These are phyloP conservation scores for Calosoma granatense DNA, from an alignment of 1,140 invertebrate species.

Conservation along the genomic window DNA sequence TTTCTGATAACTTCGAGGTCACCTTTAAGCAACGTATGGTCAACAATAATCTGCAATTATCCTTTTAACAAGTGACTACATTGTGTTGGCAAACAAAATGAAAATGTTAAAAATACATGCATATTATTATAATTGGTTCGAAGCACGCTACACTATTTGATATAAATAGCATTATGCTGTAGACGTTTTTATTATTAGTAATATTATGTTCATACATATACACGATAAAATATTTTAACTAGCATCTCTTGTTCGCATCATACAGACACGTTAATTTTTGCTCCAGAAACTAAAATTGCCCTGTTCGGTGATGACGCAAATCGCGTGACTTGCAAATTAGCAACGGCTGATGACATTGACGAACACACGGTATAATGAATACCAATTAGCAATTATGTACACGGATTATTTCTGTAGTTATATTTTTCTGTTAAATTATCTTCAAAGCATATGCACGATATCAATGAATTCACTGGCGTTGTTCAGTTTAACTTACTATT, in stretches of 20 bases:
- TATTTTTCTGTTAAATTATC: not conserved
- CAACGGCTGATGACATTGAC: not conserved
- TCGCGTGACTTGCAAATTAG: not conserved
- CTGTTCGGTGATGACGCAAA: constrained; percentile 1
- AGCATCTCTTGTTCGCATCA: too few species aligned
- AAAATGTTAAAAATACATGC: too few species aligned
- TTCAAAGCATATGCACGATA: not conserved
- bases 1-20: too few species aligned
- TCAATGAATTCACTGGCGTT: too few species aligned
- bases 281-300: not conserved
- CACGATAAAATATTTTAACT: not conserved
- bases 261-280: too few species aligned
- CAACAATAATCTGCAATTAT: too few species aligned
- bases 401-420: not conserved
- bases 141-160: not conserved
- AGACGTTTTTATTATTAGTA: not conserved
- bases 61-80: too few species aligned
- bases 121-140: not conserved
- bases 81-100: too few species aligned
- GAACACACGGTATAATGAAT: not conserved
- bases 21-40: too few species aligned
- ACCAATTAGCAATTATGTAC: not conserved
- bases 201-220: too few species aligned
- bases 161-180: too few species aligned
- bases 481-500: too few species aligned